These are phyloP conservation scores for Abramis brama DNA, from an alignment of 2,113 vertebrate genomes.

Conservation along the genomic window DNA sequence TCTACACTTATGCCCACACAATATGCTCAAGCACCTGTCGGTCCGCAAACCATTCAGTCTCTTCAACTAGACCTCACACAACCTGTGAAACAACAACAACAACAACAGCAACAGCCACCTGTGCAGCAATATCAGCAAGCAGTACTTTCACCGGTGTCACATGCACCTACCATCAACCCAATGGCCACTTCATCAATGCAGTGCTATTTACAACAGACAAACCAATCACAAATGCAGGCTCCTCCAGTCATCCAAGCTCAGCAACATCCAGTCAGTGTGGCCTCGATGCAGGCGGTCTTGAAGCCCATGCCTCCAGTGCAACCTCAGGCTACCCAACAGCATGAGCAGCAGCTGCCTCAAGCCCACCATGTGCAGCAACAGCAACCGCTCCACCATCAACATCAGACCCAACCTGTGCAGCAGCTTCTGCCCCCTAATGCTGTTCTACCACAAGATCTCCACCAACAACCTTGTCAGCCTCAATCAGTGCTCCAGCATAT, in stretches of 20 bases:
- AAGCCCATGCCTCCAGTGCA: constrained; percentile 59
- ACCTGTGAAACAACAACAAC: constrained; percentile 57
- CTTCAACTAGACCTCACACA: constrained; percentile 65
- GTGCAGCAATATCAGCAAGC: constrained; percentile 68
- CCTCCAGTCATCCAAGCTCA: constrained; percentile 56
- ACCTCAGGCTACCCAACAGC: constrained; percentile 61
- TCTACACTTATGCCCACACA: constrained; percentile 58
- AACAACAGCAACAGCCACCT: constrained; percentile 29
- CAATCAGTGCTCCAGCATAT: constrained; percentile 55
- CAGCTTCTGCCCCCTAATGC: constrained; percentile 51
- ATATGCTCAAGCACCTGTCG: constrained; percentile 58
- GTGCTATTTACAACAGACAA: constrained; percentile 62
- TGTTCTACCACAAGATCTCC: constrained; percentile 59
- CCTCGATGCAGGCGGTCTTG: constrained; percentile 55
- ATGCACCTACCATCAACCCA: constrained; percentile 46
- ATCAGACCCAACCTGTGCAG: constrained; percentile 60
- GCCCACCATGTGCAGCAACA: constrained; percentile 55
- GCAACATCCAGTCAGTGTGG: constrained; percentile 55
- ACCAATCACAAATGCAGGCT: constrained; percentile 56
- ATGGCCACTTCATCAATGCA: constrained; percentile 53
- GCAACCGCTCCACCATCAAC: constrained; percentile 45
- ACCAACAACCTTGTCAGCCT: constrained; percentile 59
- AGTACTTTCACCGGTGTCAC: constrained; percentile 61
- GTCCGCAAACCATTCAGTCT: constrained; percentile 64
- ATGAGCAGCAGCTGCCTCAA: constrained; percentile 67